Evolutionary conservation across 2,113 vertebrate species (phyloP).

Genomic region (Anolis carolinensis): DNA sequence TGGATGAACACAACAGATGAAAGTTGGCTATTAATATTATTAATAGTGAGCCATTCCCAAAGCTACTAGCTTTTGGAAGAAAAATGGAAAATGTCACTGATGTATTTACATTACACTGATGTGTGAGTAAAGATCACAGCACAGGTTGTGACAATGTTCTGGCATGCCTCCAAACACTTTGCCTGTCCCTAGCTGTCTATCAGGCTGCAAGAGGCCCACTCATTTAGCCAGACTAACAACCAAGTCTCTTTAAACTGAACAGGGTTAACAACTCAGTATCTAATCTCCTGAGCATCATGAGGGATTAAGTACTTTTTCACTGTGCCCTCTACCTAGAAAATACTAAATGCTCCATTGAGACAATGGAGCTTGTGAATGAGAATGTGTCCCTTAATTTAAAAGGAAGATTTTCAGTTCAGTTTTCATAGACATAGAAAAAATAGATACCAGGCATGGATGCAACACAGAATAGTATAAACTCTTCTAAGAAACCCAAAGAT

Average conservation of each 20-base stretch:
- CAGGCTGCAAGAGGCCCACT: neutral
- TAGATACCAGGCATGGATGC: neutral
- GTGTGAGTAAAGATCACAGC: slow-evolving; percentile 2
- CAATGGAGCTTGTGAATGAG: neutral
- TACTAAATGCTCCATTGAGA: neutral
- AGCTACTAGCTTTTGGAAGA: neutral
- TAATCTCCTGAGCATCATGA: neutral
- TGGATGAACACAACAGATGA: slow-evolving; percentile 1
- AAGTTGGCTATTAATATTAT: slow-evolving; percentile 31
- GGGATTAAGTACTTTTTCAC: neutral
- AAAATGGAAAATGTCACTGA: slow-evolving; percentile 8
- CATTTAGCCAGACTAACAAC: slow-evolving; percentile 3
- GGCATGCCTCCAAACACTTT: neutral
- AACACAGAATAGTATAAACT: neutral
- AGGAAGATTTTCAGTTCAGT: neutral
- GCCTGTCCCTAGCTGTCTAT: neutral
- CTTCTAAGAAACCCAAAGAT: neutral
- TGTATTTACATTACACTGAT: slow-evolving; percentile 11
- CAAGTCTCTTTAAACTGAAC: slow-evolving; percentile 3
- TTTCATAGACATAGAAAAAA: neutral
- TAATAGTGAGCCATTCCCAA: neutral
- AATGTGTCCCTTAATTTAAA: neutral
- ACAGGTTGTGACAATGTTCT: slow-evolving; percentile 11
- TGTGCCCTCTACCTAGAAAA: neutral
- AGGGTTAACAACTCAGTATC: slow-evolving; percentile 5